A percentile compares a stretch with the other conserved stretches of the same genome.
Conservation (phyloP, 1,140 invertebrate genomes). For the Drosophila triauraria region DNA sequence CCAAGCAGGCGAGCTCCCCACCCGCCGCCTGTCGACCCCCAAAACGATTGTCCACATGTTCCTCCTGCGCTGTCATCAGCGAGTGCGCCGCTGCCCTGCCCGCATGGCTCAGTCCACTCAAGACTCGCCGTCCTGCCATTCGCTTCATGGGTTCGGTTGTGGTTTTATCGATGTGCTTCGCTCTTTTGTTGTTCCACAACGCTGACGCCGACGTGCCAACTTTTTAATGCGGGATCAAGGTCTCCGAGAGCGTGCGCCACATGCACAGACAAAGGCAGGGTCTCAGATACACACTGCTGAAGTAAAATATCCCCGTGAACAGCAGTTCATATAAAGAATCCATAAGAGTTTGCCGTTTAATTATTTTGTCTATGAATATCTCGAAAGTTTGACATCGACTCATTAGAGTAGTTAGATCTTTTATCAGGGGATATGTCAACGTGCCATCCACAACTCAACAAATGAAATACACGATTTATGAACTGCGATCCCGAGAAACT, state of each 20-base stretch:
- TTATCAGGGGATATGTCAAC: background rate
- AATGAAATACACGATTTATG: background rate
- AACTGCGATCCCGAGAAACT: background rate
- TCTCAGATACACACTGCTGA: conserved; percentile 9
- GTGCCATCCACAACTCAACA: background rate
- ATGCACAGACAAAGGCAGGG: conserved; percentile 11
- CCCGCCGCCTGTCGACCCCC: conserved; percentile 1
- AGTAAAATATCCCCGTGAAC: conserved; percentile 15
- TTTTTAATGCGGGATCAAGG: conserved; percentile 83
- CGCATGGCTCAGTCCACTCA: conserved; percentile 31
- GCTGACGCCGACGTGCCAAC: conserved; percentile 67
- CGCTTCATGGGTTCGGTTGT: conserved; percentile 25
- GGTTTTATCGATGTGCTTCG: conserved; percentile 39
- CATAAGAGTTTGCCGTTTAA: background rate
- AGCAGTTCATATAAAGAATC: background rate
- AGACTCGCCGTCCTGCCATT: conserved; percentile 30
- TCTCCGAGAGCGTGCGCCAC: conserved; percentile 56
- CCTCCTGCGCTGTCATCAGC: conserved; percentile 55
- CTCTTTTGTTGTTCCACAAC: conserved; percentile 47
- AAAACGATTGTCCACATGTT: conserved; percentile 54
- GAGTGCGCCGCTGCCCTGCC: conserved; percentile 6
- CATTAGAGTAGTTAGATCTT: background rate
- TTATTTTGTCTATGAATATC: background rate
- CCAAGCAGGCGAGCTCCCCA: conserved; percentile 36
- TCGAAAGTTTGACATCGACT: background rate